Conservation (phyloP, 2,797 vertebrate genomes). For the Lagodon rhomboides region DNA sequence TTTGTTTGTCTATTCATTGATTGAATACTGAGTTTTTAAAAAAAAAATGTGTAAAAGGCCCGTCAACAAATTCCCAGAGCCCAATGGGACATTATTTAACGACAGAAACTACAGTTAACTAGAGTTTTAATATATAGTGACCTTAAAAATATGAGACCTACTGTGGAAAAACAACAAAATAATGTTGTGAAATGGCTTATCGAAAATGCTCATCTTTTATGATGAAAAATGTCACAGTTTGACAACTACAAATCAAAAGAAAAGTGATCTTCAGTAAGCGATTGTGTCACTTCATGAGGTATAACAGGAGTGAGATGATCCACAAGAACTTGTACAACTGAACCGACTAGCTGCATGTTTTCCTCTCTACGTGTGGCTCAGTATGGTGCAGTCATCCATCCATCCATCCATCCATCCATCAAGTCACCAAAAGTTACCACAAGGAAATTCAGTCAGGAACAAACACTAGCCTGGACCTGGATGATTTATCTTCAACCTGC, state of each 20-base stretch:
- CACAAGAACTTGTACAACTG: conserved; percentile 4
- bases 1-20: rapidly evolving
- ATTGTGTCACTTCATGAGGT: conserved; percentile 13
- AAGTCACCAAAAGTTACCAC: conserved; percentile 4
- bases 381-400: conserved; percentile 9
- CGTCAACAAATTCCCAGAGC: not conserved
- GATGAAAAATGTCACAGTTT: not conserved
- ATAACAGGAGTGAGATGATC: conserved; percentile 39
- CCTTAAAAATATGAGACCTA: not conserved
- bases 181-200: not conserved
- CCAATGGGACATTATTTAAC: not conserved
- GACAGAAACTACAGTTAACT: not conserved
- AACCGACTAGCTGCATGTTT: conserved; percentile 25
- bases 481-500: conserved; percentile 15
- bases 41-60: not conserved
- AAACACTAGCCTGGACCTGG: conserved; percentile 8
- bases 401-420: conserved; percentile 13
- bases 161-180: not conserved
- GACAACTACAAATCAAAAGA: conserved; percentile 13
- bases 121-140: not conserved
- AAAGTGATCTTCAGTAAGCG: not conserved
- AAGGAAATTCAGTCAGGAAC: conserved; percentile 6
- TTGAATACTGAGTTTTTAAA: not conserved
- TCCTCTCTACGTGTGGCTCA: conserved; percentile 28
- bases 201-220: not conserved